Base-by-base conservation (phyloP, 92 coral and sea anemone genomes). In the Siderastrea radians region DNA sequence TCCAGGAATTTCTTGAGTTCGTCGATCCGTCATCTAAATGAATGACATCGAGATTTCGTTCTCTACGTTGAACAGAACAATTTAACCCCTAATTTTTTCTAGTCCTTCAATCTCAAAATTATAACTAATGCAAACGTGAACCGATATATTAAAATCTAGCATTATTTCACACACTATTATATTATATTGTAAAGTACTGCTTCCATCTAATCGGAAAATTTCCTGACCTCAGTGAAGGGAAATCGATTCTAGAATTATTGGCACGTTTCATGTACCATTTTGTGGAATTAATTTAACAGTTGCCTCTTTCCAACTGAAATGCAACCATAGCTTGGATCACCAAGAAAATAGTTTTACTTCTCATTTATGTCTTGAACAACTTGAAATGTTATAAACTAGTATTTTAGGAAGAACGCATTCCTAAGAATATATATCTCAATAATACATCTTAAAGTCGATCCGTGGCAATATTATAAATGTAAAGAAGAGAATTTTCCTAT, bases 341-440 rank as follows among this genome's bases (percentile, higher is more conserved):
- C 78, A 71, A 71, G 86, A 82, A 83, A 59, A 73, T 53, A 45
- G 77, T 69, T 55, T 45, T 2, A 78, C 26, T 68, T 54, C 55
- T 58, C 68, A 44, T 46, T 54, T 48, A 16, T 15, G 50, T 58
- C 68, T 71, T 70, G 17, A 71, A 71, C 17, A 57, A 26, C 38
- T 26, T 26, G 38, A 71, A 68, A 82, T 55, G 71, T 69, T 57
- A 70, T 46, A 49, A 68, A 48, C 78, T 71, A 70, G 69, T 6
- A 47, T 80, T 80, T 65, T 47, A n/a, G 44, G 64, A 66, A 15
- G 66, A 54, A 81, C 51, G 15, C 14, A 8, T 63, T 49, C 26
- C 80, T 54, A 38, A 57, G 82, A 78, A 78, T 78, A 65, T 66
- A 66, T 53, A 80, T 67, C 84, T 81, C 76, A 54, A 14, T 67